Percentiles rank a stretch among this genome's conserved stretches.
phyloP scores from a whole-genome alignment of 1,140 invertebrate genomes.

The Drosophila aff. region DNA sequence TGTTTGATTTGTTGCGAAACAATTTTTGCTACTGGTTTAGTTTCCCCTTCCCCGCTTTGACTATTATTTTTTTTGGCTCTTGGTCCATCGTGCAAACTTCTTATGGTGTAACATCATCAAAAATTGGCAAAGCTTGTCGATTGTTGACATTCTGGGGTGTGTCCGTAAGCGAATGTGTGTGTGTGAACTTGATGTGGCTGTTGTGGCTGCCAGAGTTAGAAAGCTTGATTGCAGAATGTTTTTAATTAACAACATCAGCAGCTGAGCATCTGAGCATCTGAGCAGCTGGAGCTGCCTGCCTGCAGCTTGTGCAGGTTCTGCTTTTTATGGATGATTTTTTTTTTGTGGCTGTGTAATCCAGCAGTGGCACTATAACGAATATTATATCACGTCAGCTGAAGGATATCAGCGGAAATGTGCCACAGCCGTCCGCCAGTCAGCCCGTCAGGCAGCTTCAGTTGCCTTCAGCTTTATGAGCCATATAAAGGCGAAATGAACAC shows the following conservation, averaged over 20 bases:
- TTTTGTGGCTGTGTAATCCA: background rate
- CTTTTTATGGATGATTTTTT: slow-evolving; percentile 8
- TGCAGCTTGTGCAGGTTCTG: slow-evolving; percentile 15
- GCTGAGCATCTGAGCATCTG: slow-evolving; percentile 10
- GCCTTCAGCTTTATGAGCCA: slow-evolving; percentile 39
- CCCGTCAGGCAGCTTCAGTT: background rate
- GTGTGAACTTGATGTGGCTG: slow-evolving; percentile 57
- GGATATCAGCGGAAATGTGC: slow-evolving; percentile 18
- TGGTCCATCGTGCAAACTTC: slow-evolving; percentile 46
- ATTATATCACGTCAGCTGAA: slow-evolving; percentile 3
- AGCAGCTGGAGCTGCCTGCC: background rate
- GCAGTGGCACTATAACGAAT: slow-evolving; percentile 10
- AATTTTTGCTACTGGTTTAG: slow-evolving; percentile 47
- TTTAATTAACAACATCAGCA: slow-evolving; percentile 48
- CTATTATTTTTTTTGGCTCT: slow-evolving; percentile 5
- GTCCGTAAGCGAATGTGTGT: slow-evolving; percentile 5
- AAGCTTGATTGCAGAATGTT: slow-evolving; percentile 33
- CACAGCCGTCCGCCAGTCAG: background rate
- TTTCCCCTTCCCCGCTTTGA: background rate
- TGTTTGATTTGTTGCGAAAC: slow-evolving; percentile 74
- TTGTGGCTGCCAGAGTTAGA: slow-evolving; percentile 29
- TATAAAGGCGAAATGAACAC: slow-evolving; percentile 34
- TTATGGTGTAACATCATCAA: slow-evolving; percentile 62
- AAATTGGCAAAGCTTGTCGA: slow-evolving; percentile 71
- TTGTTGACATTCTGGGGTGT: slow-evolving; percentile 72